Evolutionary conservation across 2,797 vertebrate species (phyloP).

Genomic region (Pseudopleuronectes americanus): DNA sequence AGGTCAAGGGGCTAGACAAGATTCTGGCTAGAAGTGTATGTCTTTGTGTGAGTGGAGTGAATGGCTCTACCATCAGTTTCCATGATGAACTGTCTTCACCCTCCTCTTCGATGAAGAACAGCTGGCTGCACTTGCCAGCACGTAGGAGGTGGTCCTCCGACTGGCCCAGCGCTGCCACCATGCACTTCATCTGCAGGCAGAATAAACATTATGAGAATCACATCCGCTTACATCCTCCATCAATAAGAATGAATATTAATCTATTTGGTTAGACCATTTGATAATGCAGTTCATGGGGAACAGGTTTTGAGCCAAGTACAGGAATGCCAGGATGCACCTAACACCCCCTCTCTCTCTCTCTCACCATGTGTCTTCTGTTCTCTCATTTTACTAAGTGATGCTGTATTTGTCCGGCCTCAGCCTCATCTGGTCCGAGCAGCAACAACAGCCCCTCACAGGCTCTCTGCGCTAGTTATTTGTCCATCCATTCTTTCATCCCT

Average conservation of each 20-base stretch:
- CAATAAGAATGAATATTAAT: too few species aligned
- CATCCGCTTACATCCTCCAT: too few species aligned
- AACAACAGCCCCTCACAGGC: constrained; percentile 46
- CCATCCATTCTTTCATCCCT: constrained; percentile 48
- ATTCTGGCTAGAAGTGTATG: constrained; percentile 33
- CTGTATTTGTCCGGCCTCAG: constrained; percentile 47
- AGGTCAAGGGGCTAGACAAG: constrained; percentile 57
- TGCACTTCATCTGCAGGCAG: constrained; percentile 15
- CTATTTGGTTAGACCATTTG: constrained; percentile 2
- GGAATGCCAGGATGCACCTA: constrained; percentile 31
- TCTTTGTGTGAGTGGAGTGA: background rate
- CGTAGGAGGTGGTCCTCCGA: constrained; percentile 19
- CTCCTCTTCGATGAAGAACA: constrained; percentile 22
- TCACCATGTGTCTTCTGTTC: constrained; percentile 5
- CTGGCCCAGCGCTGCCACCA: constrained; percentile 41
- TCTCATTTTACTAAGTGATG: constrained; percentile 26
- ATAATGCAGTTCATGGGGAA: constrained; percentile 33
- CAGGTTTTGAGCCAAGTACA: constrained; percentile 35
- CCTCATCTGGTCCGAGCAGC: constrained; percentile 50
- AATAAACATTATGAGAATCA: too few species aligned
- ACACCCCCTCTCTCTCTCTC: constrained; percentile 20
- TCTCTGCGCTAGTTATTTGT: constrained; percentile 48
- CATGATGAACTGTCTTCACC: background rate
- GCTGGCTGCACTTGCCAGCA: background rate
- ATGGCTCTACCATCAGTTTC: constrained; percentile 14